Evolutionary conservation across 2,113 vertebrate species (phyloP).

Genomic region (Myotis brandtii): DNA sequence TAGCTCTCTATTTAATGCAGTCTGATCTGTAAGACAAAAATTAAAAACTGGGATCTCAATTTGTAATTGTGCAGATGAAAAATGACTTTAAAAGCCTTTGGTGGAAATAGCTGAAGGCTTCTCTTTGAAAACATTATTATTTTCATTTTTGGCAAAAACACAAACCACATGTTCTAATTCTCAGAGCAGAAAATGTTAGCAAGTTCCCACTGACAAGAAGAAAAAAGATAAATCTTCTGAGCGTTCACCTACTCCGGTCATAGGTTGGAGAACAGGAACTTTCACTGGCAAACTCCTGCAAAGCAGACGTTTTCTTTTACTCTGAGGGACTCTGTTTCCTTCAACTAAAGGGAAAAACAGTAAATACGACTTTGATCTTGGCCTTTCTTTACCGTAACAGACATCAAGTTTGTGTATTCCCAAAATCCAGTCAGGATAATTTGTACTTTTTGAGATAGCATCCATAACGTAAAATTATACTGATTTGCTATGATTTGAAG

Average conservation of each 20-base stretch:
- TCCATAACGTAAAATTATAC: neutral
- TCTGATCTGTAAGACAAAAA: neutral
- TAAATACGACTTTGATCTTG: neutral
- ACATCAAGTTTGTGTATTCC: neutral
- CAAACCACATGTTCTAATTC: neutral
- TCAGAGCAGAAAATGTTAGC: neutral
- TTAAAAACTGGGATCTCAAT: neutral
- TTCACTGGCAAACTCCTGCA: neutral
- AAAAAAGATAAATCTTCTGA: neutral
- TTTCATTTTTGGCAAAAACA: constrained; percentile 1
- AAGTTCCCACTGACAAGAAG: neutral
- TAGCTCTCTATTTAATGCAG: neutral
- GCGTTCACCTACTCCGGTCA: neutral
- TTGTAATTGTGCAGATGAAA: neutral
- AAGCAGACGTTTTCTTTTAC: neutral
- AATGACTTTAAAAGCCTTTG: neutral
- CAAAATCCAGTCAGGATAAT: neutral
- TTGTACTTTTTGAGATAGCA: neutral
- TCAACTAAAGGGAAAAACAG: neutral
- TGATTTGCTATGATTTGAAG: neutral
- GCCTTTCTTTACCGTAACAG: neutral
- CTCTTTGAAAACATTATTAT: neutral
- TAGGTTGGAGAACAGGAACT: neutral
- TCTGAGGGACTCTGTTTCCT: neutral
- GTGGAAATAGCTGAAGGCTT: neutral